Percentiles rank a stretch among this genome's conserved stretches.
Evolutionary conservation across 2,888 invertebrate species (phyloP).

Genomic region (Ichneumon xanthorius): DNA sequence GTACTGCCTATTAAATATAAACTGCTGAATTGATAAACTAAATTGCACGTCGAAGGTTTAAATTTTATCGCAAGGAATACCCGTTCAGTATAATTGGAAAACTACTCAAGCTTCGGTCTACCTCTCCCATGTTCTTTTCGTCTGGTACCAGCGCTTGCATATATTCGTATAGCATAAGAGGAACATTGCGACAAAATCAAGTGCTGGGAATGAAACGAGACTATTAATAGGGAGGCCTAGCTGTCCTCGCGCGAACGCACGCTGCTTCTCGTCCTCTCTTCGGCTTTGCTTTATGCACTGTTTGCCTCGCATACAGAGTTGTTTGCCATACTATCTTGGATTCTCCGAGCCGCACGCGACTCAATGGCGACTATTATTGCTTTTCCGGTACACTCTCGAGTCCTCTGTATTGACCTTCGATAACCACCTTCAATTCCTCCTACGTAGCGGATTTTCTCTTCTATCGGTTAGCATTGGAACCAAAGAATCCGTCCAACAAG

Average conservation of each 20-base stretch:
- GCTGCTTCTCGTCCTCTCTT: neutral
- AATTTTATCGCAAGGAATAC: neutral
- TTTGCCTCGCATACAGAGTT: conserved; percentile 15
- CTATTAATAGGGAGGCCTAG: conserved; percentile 60
- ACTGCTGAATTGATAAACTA: neutral
- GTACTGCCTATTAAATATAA: neutral
- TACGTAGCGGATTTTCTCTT: neutral
- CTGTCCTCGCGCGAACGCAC: conserved; percentile 54
- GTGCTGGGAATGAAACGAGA: conserved; percentile 45
- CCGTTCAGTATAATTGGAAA: neutral
- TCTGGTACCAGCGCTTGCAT: neutral
- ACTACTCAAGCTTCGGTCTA: neutral
- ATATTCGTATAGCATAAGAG: neutral
- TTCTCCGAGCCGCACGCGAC: neutral
- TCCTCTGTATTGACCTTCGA: conserved; percentile 1
- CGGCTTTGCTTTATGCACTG: conserved; percentile 18
- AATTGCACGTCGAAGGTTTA: neutral
- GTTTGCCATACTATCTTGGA: conserved; percentile 17
- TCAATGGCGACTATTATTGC: neutral
- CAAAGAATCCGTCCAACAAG: neutral
- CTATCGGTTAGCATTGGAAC: neutral
- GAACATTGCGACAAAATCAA: conserved; percentile 48
- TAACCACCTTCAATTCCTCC: neutral
- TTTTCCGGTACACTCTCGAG: neutral
- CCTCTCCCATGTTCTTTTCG: neutral